phyloP scores from a whole-genome alignment of 2,888 invertebrate species.

The Strigamia transsilvanica region DNA sequence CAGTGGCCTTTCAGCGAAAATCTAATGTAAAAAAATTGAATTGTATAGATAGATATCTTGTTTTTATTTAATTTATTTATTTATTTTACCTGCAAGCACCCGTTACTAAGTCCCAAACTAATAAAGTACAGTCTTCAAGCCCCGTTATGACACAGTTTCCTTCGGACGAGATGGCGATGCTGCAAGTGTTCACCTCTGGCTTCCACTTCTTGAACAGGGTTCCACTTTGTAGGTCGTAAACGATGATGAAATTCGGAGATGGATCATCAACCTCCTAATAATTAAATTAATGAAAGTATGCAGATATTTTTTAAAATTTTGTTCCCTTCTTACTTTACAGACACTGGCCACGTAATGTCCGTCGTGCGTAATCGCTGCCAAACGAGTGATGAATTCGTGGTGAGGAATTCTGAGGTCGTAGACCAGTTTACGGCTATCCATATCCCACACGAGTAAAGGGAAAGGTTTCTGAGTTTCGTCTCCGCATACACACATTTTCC shows the following conservation, averaged over 20 bases:
- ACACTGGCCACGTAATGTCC: conserved; percentile 72
- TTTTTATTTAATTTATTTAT: conserved; percentile 59
- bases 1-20: conserved; percentile 80
- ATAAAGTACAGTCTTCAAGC: conserved; percentile 80
- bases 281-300: neutral
- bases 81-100: conserved; percentile 66
- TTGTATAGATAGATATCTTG: neutral
- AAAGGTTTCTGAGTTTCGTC: conserved; percentile 93
- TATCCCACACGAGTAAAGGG: conserved; percentile 87
- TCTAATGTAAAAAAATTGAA: conserved; percentile 58
- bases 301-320: neutral
- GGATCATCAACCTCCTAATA: conserved; percentile 76
- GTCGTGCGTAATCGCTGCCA: conserved; percentile 85
- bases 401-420: conserved; percentile 88
- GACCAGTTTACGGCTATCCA: conserved; percentile 81
- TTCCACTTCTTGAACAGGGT: conserved; percentile 93
- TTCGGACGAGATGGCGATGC: conserved; percentile 84
- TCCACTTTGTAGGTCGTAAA: conserved; percentile 88
- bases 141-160: conserved; percentile 86
- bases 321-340: conserved; percentile 64
- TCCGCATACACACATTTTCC: conserved; percentile 85
- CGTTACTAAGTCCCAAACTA: conserved; percentile 87
- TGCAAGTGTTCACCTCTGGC: conserved; percentile 81
- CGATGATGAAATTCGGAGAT: conserved; percentile 86
- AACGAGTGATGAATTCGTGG: conserved; percentile 84